Evolutionary conservation across 92 coral and sea anemone genomes (phyloP).

Genomic region (Actinostola sp.): DNA sequence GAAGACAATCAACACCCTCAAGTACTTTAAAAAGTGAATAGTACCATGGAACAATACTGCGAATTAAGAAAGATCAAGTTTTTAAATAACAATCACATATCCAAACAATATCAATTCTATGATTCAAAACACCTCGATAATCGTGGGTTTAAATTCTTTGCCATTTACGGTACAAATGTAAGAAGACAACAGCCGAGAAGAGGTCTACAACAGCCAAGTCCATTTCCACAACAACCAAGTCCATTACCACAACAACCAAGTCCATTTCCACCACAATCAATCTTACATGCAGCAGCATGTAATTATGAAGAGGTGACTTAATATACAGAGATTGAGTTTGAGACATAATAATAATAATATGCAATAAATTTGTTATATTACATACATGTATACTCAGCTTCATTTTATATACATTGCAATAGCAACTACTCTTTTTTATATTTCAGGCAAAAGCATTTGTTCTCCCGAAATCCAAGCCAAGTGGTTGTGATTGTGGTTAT

Average conservation of each 20-base stretch:
- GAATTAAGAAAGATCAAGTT: constrained; percentile 26
- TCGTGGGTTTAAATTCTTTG: constrained; percentile 43
- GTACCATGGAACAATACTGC: constrained; percentile 24
- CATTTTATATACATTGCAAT: too few species aligned
- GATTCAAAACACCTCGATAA: constrained; percentile 50
- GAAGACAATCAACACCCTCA: neutral
- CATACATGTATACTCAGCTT: too few species aligned
- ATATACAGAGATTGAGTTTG: too few species aligned
- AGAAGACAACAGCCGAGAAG: neutral
- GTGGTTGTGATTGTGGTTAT: too few species aligned
- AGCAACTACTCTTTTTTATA: too few species aligned
- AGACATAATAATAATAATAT: too few species aligned
- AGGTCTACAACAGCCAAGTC: neutral
- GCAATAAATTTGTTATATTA: too few species aligned
- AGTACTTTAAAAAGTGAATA: constrained; percentile 21
- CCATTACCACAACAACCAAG: neutral
- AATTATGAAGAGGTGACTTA: too few species aligned
- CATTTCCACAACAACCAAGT: neutral
- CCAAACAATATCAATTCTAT: constrained; percentile 28
- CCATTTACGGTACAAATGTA: constrained; percentile 12
- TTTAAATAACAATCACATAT: constrained; percentile 28
- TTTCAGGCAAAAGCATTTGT: too few species aligned
- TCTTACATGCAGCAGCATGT: too few species aligned
- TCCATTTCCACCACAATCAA: neutral
- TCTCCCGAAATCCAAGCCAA: too few species aligned